Percentiles rank a stretch among this genome's conserved stretches.
phyloP scores from a whole-genome alignment of 1,140 invertebrate species.

The Anoplolepis gracilipes region DNA sequence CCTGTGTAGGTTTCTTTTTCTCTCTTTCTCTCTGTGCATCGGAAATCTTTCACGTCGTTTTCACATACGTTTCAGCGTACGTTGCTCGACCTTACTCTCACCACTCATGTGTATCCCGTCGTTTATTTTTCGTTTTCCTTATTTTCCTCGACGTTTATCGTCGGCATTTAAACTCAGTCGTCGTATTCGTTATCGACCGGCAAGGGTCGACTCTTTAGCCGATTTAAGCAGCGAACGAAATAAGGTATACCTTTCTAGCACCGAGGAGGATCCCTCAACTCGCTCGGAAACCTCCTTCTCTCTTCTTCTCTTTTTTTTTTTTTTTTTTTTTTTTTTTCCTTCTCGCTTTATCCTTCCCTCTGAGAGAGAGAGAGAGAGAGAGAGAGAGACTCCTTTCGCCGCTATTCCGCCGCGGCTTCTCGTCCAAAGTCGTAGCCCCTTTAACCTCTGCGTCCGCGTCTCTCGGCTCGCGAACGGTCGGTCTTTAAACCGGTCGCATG shows the following conservation, averaged over 20 bases:
- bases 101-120: not conserved
- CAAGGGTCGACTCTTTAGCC: not conserved
- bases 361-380: too few relatives aligned
- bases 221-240: not conserved
- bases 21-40: not conserved
- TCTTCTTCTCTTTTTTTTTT: too few relatives aligned
- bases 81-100: not conserved
- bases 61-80: not conserved
- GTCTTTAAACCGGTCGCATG: slow-evolving; percentile 65
- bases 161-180: not conserved
- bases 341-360: slow-evolving; percentile 4
- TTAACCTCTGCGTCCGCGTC: slow-evolving; percentile 60
- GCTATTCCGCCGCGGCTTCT: slow-evolving; percentile 30
- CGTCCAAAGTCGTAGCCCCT: slow-evolving; percentile 59
- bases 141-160: slow-evolving; percentile 22
- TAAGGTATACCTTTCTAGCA: slow-evolving; percentile 24
- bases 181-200: slow-evolving; percentile 23
- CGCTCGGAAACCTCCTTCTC: not conserved
- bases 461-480: slow-evolving; percentile 36
- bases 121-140: slow-evolving; percentile 21
- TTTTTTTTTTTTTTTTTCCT: not conserved
- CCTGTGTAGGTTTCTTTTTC: too few relatives aligned
- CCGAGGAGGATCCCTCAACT: slow-evolving; percentile 6
- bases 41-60: not conserved
- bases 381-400: slow-evolving; percentile 47